Conservation (phyloP, 2,797 vertebrate species). For the Cottoperca gobio region DNA sequence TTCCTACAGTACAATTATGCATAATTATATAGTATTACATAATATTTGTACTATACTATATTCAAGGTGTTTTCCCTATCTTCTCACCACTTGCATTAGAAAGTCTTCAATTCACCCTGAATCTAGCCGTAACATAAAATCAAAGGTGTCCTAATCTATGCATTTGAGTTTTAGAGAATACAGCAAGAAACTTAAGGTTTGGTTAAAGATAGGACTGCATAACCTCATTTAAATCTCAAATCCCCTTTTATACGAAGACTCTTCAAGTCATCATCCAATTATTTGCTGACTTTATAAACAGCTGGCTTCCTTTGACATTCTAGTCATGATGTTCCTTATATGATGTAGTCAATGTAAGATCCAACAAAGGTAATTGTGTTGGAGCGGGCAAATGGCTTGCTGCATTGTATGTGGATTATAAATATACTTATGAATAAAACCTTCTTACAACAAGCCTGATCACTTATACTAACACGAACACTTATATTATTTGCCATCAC, state of each 20-base stretch:
- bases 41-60: not conserved
- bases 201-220: not conserved
- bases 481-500: too few species aligned
- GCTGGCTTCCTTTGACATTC: not conserved
- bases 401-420: not conserved
- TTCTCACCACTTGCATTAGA: not conserved
- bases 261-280: not conserved
- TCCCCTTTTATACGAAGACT: not conserved
- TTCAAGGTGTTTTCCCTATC: not conserved
- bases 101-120: too few species aligned
- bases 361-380: too few species aligned
- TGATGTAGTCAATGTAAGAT: not conserved
- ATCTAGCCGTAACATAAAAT: too few species aligned
- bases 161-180: not conserved
- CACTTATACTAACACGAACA: too few species aligned
- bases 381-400: too few species aligned
- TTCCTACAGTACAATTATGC: too few species aligned
- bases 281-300: not conserved
- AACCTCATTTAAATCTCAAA: not conserved
- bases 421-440: not conserved
- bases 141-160: not conserved
- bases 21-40: too few species aligned
- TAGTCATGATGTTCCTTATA: not conserved
- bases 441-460: too few species aligned
- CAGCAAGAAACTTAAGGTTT: not conserved